Conservation (phyloP, 2,888 invertebrate genomes). For the Tachina fera region DNA sequence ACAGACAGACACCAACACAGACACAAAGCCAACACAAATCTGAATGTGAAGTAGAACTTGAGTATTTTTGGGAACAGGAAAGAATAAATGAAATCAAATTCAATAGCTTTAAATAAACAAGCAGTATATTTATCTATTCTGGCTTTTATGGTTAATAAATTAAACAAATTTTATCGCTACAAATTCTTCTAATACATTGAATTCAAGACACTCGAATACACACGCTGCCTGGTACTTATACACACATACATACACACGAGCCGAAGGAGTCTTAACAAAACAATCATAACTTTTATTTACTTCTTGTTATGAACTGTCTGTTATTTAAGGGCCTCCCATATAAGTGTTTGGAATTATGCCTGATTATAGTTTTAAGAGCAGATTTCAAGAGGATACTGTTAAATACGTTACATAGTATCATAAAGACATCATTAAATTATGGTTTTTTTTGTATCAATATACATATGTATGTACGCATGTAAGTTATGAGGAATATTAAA, state of each 20-base stretch:
- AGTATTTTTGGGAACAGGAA: conserved; percentile 2
- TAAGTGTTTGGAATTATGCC: background rate
- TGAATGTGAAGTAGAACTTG: background rate
- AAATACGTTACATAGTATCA: background rate
- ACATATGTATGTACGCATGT: background rate
- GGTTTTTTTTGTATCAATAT: conserved; percentile 9
- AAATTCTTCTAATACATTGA: conserved; percentile 33
- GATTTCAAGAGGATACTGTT: background rate
- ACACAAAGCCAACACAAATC: background rate
- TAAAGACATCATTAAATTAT: conserved; percentile 31
- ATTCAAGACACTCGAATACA: conserved; percentile 7
- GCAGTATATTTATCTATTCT: background rate
- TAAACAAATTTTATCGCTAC: conserved; percentile 54
- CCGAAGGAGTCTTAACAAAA: conserved; percentile 1
- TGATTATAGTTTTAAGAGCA: background rate
- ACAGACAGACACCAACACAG: background rate
- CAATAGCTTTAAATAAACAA: conserved; percentile 32
- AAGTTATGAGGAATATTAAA: background rate
- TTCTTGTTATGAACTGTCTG: conserved; percentile 37
- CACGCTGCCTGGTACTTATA: background rate
- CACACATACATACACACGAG: background rate
- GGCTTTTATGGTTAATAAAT: conserved; percentile 55
- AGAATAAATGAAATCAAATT: conserved; percentile 43
- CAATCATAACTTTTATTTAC: conserved; percentile 23
- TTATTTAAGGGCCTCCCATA: conserved; percentile 9